Base-by-base conservation (phyloP, 2,888 invertebrate genomes). In the Eupeodes luniger region DNA sequence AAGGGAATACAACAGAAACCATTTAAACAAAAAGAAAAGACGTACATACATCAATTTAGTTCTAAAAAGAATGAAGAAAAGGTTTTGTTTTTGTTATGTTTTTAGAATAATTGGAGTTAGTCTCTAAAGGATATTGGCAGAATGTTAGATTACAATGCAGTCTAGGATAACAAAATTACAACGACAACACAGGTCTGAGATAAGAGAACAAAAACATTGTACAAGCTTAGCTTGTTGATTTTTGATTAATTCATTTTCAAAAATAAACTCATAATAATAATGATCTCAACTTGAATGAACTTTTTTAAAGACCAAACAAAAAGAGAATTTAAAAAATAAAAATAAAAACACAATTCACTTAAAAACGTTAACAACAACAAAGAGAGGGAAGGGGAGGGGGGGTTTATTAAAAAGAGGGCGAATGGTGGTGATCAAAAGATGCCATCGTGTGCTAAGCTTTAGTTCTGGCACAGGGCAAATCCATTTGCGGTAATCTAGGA, bases 331-430 rank as follows among this genome's bases (percentile, higher is more conserved):
- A 19, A 74, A 59, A 67, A 66, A 49, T 47, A 61, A 67, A 11
- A 75, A 19, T 19, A 11, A 64, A 11, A 75, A 16, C 5, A 27
- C 27, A 27, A 34, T 4, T 27, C 19, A 72, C 49, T 27, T 27
- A 55, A 62, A 49, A 64, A 81, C 67, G 16, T 55, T 76, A 59
- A 83, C 59, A 83, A 79, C 78, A 74, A 74, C 11, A 66, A 66
- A 66, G 27, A 27, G 27, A 27, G 27, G 27, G 27, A 27, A 27
- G 27, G 27, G 27, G 27, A 3, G 27, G 2, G 2, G 2, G 27
- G 19, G 0, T 19, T 19, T 19, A 19, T 19, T 27, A 27, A 27
- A 27, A 27, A 27, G 27, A 27, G 14, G 44, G n/a, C 16, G 64
- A 62, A 4, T 36, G n/a, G n/a, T 51, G 34, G 19, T 69, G 67